Evolutionary conservation across 2,113 vertebrate species (phyloP).

Genomic region (Elanus axillaris): DNA sequence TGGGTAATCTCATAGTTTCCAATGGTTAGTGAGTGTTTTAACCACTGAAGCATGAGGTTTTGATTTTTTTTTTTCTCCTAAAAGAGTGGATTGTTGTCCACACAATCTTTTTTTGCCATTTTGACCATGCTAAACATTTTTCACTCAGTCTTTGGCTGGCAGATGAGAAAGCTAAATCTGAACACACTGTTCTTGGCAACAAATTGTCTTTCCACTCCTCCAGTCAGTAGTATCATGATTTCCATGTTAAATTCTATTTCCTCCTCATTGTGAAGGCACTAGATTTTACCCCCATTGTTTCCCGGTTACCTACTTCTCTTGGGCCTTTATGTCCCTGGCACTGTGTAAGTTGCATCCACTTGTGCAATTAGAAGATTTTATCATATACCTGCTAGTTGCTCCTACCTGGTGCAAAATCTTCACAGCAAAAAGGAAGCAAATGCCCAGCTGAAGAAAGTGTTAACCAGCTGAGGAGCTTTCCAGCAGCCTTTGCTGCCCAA

Average conservation of each 20-base stretch:
- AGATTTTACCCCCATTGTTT: neutral
- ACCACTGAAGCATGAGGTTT: constrained; percentile 54
- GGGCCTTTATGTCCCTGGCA: neutral
- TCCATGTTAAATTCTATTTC: neutral
- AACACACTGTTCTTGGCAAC: constrained; percentile 52
- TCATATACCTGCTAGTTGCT: neutral
- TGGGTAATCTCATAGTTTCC: constrained; percentile 61
- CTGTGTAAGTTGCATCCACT: neutral
- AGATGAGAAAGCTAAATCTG: constrained; percentile 51
- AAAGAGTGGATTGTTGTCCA: constrained; percentile 27
- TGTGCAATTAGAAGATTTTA: neutral
- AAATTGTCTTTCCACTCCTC: constrained; percentile 4
- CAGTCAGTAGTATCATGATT: constrained; percentile 5
- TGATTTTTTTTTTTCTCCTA: neutral
- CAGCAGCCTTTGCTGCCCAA: accelerated
- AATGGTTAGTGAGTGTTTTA: constrained; percentile 10
- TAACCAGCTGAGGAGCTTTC: neutral
- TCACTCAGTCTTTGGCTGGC: constrained; percentile 43
- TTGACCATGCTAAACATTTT: constrained; percentile 53
- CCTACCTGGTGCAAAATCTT: neutral
- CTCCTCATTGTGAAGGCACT: neutral
- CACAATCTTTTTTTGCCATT: constrained; percentile 36
- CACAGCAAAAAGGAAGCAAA: neutral
- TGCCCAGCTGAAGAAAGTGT: neutral
- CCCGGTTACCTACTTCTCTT: neutral